A percentile compares a stretch with the other conserved stretches of the same genome.
Evolutionary conservation across 2,888 invertebrate genomes (phyloP).

Genomic region (Cryptophagus acutangulus): DNA sequence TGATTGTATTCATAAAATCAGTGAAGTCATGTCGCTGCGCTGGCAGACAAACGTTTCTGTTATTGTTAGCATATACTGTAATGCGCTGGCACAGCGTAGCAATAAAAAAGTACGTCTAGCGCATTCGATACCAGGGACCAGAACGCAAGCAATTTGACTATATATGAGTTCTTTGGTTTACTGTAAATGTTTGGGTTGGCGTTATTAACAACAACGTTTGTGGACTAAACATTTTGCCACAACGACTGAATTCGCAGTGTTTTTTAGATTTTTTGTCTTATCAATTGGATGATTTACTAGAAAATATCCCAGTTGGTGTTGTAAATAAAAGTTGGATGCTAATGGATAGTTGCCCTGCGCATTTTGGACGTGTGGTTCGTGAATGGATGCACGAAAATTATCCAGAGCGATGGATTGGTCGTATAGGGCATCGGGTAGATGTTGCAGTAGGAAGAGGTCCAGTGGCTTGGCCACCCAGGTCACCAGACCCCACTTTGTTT

Average conservation of each 20-base stretch:
- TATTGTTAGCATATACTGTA: too few relatives aligned
- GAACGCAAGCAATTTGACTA: too few relatives aligned
- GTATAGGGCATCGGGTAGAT: background rate
- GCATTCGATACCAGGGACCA: too few relatives aligned
- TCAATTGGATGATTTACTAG: background rate
- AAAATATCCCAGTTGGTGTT: background rate
- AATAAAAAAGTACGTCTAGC: too few relatives aligned
- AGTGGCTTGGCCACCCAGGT: slow-evolving; percentile 6
- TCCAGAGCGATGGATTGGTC: slow-evolving; percentile 1
- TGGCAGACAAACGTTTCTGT: too few relatives aligned
- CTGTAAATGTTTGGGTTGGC: too few relatives aligned
- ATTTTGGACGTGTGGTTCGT: background rate
- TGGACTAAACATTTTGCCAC: background rate
- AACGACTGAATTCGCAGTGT: background rate
- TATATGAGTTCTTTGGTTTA: background rate
- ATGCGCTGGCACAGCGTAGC: too few relatives aligned
- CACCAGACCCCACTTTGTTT: background rate
- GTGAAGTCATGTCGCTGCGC: too few relatives aligned
- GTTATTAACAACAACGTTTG: background rate
- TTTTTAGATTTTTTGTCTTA: background rate
- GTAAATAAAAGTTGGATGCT: background rate
- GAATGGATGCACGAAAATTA: background rate
- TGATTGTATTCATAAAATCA: too few relatives aligned
- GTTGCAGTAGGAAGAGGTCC: background rate
- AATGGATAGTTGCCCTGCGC: slow-evolving; percentile 1